Conservation (phyloP, 2,888 invertebrate species). For the Raillietiella orientalis region DNA sequence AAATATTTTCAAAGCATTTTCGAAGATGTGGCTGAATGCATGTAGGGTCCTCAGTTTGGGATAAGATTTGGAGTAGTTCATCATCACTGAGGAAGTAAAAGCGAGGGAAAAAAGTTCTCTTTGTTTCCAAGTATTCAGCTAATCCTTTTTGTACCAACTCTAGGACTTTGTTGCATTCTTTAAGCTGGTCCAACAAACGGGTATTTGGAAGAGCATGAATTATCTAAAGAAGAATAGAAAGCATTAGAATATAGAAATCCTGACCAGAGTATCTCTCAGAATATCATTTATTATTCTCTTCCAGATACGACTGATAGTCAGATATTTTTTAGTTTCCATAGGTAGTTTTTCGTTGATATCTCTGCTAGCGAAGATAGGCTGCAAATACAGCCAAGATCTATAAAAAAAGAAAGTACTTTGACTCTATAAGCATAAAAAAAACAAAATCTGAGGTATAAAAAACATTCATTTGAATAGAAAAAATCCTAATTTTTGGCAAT, state of each 20-base stretch:
- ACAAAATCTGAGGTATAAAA: no score
- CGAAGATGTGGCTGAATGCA: constrained; percentile 45
- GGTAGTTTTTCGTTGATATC: constrained; percentile 46
- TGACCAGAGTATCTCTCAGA: constrained; percentile 28
- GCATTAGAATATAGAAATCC: constrained; percentile 1
- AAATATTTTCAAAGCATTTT: constrained; percentile 50
- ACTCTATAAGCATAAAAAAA: no score
- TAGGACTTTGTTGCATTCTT: constrained; percentile 30
- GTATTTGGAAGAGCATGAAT: constrained; percentile 2
- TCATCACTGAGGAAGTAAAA: constrained; percentile 56
- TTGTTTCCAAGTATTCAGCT: constrained; percentile 40
- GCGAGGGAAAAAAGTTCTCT: constrained; percentile 34
- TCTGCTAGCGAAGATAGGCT: constrained; percentile 47
- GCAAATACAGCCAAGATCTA: constrained; percentile 48
- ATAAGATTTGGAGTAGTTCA: constrained; percentile 42
- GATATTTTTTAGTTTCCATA: constrained; percentile 39
- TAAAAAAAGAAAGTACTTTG: constrained; percentile 6
- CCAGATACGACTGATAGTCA: constrained; percentile 45
- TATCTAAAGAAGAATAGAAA: constrained; percentile 2
- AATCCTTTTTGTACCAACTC: constrained; percentile 39
- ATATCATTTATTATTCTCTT: constrained; percentile 36
- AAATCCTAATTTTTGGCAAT: no score
- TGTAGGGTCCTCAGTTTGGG: constrained; percentile 38
- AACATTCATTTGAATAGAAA: no score
- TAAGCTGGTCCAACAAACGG: constrained; percentile 27